Percentiles rank a stretch among this genome's conserved stretches.
Conservation (phyloP, 2,888 invertebrate species). For the Apoda limacodes region DNA sequence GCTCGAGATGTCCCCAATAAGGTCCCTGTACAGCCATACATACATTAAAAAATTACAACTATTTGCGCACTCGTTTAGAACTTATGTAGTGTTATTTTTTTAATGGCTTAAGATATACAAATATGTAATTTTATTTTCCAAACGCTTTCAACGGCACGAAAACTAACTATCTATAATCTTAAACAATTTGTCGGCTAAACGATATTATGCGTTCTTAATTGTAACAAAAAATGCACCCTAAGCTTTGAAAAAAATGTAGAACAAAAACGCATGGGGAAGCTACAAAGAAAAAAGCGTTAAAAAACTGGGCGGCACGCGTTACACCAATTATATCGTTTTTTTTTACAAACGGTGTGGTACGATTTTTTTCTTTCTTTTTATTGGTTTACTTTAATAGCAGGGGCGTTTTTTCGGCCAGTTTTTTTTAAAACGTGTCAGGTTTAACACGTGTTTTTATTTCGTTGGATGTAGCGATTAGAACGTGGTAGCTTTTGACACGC, state of each 20-base stretch:
- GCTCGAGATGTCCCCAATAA: too few relatives aligned
- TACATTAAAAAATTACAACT: too few relatives aligned
- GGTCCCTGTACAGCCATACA: too few relatives aligned
- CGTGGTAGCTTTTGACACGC: constrained; percentile 47
- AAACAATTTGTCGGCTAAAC: constrained; percentile 44
- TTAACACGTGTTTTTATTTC: constrained; percentile 38
- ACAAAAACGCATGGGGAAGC: constrained; percentile 29
- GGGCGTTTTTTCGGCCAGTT: constrained; percentile 45
- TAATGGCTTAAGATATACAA: too few relatives aligned
- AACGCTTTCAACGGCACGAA: too few relatives aligned
- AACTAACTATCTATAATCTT: constrained; percentile 46
- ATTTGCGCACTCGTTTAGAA: too few relatives aligned
- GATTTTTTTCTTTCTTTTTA: constrained; percentile 45
- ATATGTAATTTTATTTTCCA: too few relatives aligned
- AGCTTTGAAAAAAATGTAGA: constrained; percentile 7
- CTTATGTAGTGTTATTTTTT: constrained; percentile 36
- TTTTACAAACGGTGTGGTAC: constrained; percentile 36
- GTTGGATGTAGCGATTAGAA: constrained; percentile 36
- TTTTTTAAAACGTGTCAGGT: constrained; percentile 42
- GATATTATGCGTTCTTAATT: constrained; percentile 35
- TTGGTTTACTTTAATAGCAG: constrained; percentile 43
- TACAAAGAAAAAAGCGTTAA: constrained; percentile 30
- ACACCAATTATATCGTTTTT: constrained; percentile 58
- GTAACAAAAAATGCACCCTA: constrained; percentile 59
- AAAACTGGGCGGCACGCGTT: constrained; percentile 56